phyloP scores from a whole-genome alignment of 2,888 invertebrate genomes.

The Synergus japonicus region DNA sequence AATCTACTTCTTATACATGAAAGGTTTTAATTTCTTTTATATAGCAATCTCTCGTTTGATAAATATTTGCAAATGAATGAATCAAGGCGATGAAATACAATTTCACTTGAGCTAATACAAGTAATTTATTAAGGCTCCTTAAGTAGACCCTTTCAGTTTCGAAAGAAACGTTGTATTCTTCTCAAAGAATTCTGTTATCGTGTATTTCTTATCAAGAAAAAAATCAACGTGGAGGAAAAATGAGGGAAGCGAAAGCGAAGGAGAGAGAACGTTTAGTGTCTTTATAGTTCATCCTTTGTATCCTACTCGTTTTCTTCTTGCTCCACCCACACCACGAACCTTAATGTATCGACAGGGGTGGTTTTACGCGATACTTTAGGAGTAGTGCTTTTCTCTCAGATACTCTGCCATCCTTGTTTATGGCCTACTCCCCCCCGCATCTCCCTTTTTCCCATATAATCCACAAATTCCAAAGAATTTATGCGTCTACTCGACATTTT shows the following conservation, averaged over 20 bases:
- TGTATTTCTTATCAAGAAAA: background rate
- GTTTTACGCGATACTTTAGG: constrained; percentile 58
- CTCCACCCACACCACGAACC: constrained; percentile 49
- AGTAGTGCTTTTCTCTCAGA: constrained; percentile 57
- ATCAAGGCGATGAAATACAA: background rate
- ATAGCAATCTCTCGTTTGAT: background rate
- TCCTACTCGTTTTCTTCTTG: constrained; percentile 45
- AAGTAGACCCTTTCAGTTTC: background rate
- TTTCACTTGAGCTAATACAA: background rate
- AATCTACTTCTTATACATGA: no score
- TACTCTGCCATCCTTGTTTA: constrained; percentile 53
- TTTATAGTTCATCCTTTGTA: constrained; percentile 56
- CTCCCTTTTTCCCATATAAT: constrained; percentile 47
- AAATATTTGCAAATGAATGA: background rate
- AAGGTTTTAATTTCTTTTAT: no score
- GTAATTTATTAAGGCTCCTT: background rate
- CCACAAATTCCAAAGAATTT: constrained; percentile 64
- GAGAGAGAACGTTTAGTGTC: constrained; percentile 56
- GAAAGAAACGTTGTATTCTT: background rate
- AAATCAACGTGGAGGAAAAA: constrained; percentile 5
- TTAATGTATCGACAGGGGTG: constrained; percentile 62
- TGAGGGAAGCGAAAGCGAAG: constrained; percentile 34
- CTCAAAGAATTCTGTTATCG: background rate
- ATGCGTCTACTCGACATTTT: constrained; percentile 51
- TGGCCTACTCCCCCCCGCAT: constrained; percentile 51